Base-by-base conservation (phyloP, 2,113 vertebrate genomes). In the Festucalex cinctus region DNA sequence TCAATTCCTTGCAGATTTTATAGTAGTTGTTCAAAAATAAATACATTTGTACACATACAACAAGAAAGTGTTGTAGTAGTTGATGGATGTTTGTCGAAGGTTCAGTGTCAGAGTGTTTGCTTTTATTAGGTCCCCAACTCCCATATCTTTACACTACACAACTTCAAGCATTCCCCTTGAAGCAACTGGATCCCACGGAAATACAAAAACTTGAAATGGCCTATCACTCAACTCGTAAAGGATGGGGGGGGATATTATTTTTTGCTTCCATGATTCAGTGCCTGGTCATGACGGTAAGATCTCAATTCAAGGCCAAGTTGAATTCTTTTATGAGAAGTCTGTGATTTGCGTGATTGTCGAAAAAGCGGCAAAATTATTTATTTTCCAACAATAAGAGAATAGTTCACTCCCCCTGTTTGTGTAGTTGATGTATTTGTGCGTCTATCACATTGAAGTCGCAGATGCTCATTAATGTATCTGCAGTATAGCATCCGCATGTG, bases 81-180 rank as follows among this genome's bases (percentile, higher is more conserved):
- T 63, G 13, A 70, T 17, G 44, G 78, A 71, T 69, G 56, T 68
- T 46, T 5, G 14, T n/a, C 43, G 9, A 65, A 70, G 46, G 51
- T 49, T 6, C 3, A 9, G 10, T n/a, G 20, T n/a, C 48, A 22
- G n/a, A 0, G 20, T 32, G 69, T 60, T n/a, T 10, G 24, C n/a
- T 66, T 28, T 43, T 65, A 43, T 56, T 0, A 22, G 14, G 2
- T 59, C 56, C 36, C 53, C 5, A 59, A 17, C 58, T 17, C 32
- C 53, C 53, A 19, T 51, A 22, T 51, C 28, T 43, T 69, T 73
- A 63, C 71, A 71, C 69, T 62, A 70, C 69, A 73, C 69, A 41
- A 10, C 66, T 79, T 78, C 75, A 82, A 82, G 77, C 74, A 82
- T 82, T 85, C 78, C 77, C 80, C 79, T 75, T 75, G 63, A 58